A percentile compares a stretch with the other conserved stretches of the same genome.
Conservation (phyloP, 2,888 invertebrate species). For the Trissolcus japonicus region DNA sequence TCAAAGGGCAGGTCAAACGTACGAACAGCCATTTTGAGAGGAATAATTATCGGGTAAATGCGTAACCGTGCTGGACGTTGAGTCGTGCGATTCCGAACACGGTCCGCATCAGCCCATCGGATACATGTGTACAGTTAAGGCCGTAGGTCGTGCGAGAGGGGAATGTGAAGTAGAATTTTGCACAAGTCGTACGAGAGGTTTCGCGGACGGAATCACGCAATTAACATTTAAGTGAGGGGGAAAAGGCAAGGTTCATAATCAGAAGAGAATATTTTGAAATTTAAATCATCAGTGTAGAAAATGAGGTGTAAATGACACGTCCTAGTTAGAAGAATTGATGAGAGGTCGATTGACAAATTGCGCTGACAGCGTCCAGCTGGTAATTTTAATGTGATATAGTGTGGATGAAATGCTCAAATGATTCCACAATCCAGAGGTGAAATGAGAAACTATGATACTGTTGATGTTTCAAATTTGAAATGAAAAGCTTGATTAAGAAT, state of each 20-base stretch:
- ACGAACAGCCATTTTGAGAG: slow-evolving; percentile 45
- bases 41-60: slow-evolving; percentile 56
- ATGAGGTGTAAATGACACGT: too few relatives aligned
- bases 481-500: too few relatives aligned
- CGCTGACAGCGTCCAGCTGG: too few relatives aligned
- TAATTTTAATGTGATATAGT: too few relatives aligned
- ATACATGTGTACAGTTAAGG: slow-evolving; percentile 59
- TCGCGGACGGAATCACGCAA: slow-evolving; percentile 41
- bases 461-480: too few relatives aligned
- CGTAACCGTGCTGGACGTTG: slow-evolving; percentile 56
- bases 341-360: too few relatives aligned
- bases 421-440: too few relatives aligned
- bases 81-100: slow-evolving; percentile 50
- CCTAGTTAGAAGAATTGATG: too few relatives aligned
- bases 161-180: slow-evolving; percentile 57
- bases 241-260: background rate
- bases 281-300: too few relatives aligned
- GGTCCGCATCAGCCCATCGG: slow-evolving; percentile 48
- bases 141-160: slow-evolving; percentile 57
- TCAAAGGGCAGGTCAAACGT: slow-evolving; percentile 47
- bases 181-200: slow-evolving; percentile 40
- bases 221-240: slow-evolving; percentile 15
- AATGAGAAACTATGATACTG: too few relatives aligned
- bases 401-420: too few relatives aligned
- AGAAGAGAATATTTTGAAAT: background rate